These are phyloP conservation scores for Crioceris asparagi DNA, from an alignment of 2,888 invertebrate genomes.

Conservation along the genomic window DNA sequence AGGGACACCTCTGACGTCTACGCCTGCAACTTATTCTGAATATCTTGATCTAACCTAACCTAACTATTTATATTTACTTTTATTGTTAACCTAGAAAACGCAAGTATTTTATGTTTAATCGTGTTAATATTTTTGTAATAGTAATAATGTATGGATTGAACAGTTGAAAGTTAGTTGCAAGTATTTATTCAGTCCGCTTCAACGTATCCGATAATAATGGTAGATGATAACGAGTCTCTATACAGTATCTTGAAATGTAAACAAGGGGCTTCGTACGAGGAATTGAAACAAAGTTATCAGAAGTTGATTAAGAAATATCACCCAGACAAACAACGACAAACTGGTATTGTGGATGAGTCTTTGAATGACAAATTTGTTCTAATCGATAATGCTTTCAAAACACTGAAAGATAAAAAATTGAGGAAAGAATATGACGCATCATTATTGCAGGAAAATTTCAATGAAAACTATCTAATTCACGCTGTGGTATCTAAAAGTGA, in stretches of 20 bases:
- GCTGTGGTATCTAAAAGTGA: conserved; percentile 44
- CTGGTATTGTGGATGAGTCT: conserved; percentile 4
- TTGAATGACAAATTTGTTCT: conserved; percentile 37
- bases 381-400: conserved; percentile 63
- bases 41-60: too few relatives aligned
- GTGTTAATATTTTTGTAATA: too few relatives aligned
- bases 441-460: conserved; percentile 47
- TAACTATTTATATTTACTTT: too few relatives aligned
- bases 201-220: too few relatives aligned
- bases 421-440: conserved; percentile 57
- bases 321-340: conserved; percentile 43
- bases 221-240: conserved; percentile 35
- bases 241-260: conserved; percentile 47
- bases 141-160: too few relatives aligned
- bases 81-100: too few relatives aligned
- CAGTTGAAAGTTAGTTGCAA: too few relatives aligned
- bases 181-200: too few relatives aligned
- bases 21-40: too few relatives aligned
- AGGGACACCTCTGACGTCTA: too few relatives aligned
- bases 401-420: conserved; percentile 47
- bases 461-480: conserved; percentile 48
- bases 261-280: conserved; percentile 43
- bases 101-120: too few relatives aligned
- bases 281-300: conserved; percentile 52
- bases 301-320: conserved; percentile 46